Evolutionary conservation across 92 coral and sea anemone species (phyloP).

Genomic region (Epizoanthus scotinus): DNA sequence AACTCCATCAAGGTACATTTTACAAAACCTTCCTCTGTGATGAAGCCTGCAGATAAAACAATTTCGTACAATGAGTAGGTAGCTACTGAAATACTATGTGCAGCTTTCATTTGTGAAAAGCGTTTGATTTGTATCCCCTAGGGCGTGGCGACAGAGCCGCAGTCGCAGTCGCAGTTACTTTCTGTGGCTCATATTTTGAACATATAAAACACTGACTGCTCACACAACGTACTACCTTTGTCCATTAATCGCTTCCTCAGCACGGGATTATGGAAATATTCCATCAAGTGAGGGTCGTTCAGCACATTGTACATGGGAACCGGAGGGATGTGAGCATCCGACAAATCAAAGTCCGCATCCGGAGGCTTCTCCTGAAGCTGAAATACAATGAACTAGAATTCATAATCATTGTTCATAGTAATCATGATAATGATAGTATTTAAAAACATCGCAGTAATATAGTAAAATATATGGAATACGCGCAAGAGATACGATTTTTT

Average conservation of each 20-base stretch:
- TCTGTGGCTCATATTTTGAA: too few relatives aligned
- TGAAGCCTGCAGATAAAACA: slow-evolving; percentile 60
- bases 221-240: slow-evolving; percentile 53
- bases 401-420: too few relatives aligned
- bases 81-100: not conserved
- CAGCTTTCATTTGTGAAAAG: too few relatives aligned
- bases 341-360: slow-evolving; percentile 84
- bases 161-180: too few relatives aligned
- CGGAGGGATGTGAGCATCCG: slow-evolving; percentile 61
- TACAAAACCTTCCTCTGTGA: slow-evolving; percentile 87
- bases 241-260: slow-evolving; percentile 71
- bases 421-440: too few relatives aligned
- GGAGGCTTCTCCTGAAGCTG: slow-evolving; percentile 77
- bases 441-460: too few relatives aligned
- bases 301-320: slow-evolving; percentile 77
- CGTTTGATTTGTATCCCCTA: too few relatives aligned
- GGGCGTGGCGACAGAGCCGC: too few relatives aligned
- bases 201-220: not conserved
- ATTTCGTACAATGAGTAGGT: not conserved
- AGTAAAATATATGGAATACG: too few relatives aligned
- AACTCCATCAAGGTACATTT: slow-evolving; percentile 89
- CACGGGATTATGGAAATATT: slow-evolving; percentile 73
- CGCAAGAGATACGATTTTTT: too few relatives aligned
- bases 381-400: slow-evolving; percentile 5
- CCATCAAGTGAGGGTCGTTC: slow-evolving; percentile 90